phyloP scores from a whole-genome alignment of 2,888 invertebrate species.

The Enoplolaimus lenunculus region DNA sequence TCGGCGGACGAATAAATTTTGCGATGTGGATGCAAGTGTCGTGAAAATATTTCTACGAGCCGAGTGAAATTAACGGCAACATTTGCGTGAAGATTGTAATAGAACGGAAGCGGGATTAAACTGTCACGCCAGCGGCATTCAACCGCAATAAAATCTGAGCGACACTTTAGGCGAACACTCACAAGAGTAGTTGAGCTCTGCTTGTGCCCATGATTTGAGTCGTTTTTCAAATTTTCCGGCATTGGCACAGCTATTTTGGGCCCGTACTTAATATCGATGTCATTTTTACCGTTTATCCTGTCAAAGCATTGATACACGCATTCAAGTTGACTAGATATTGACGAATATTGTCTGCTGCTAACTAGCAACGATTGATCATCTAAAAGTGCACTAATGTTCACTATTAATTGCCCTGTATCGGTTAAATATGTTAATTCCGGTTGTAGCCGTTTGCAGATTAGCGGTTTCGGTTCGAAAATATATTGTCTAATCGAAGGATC shows the following conservation, averaged over 20 bases:
- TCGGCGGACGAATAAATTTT: background rate
- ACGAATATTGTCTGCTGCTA: too few species aligned
- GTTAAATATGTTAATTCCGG: constrained; percentile 29
- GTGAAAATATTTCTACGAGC: background rate
- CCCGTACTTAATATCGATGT: constrained; percentile 27
- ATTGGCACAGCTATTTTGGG: constrained; percentile 29
- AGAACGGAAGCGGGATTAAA: constrained; percentile 26
- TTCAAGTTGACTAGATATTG: constrained; percentile 23
- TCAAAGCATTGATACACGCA: constrained; percentile 32
- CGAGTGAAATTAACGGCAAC: constrained; percentile 22
- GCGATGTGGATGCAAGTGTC: too few species aligned
- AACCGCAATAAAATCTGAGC: constrained; percentile 31
- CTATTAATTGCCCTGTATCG: constrained; percentile 24
- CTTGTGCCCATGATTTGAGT: too few species aligned
- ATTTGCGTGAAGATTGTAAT: constrained; percentile 31
- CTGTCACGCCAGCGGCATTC: constrained; percentile 24
- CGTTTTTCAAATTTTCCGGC: constrained; percentile 23
- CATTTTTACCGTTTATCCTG: constrained; percentile 26
- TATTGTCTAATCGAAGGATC: constrained; percentile 30
- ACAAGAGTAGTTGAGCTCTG: too few species aligned
- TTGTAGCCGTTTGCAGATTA: constrained; percentile 30
- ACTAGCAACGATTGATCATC: background rate
- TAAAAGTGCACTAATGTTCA: constrained; percentile 23
- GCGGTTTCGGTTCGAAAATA: constrained; percentile 24
- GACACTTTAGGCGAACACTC: background rate